Conservation (phyloP, 2,888 invertebrate species). For the Campopleginae sp. region DNA sequence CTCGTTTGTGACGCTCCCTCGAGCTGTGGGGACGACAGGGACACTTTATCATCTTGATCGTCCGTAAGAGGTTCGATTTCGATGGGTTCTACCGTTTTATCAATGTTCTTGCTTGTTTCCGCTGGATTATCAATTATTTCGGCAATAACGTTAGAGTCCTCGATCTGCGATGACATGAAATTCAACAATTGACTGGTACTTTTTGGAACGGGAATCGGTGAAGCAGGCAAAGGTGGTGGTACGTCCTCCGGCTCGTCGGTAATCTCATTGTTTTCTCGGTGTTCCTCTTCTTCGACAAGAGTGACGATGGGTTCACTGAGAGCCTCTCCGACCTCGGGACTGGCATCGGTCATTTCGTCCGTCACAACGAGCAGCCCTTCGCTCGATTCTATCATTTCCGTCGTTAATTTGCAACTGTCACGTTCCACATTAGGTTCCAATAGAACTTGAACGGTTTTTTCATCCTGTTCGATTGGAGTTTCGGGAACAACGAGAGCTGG, state of each 20-base stretch:
- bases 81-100: constrained; percentile 20
- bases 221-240: constrained; percentile 74
- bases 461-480: constrained; percentile 61
- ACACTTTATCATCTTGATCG: constrained; percentile 37
- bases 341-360: constrained; percentile 31
- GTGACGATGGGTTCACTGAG: constrained; percentile 49
- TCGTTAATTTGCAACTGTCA: constrained; percentile 6
- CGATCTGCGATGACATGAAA: constrained; percentile 70
- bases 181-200: constrained; percentile 66
- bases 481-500: constrained; percentile 73
- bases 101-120: constrained; percentile 25
- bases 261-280: constrained; percentile 14
- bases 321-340: constrained; percentile 41
- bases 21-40: constrained; percentile 17
- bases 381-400: constrained; percentile 37
- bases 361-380: constrained; percentile 10
- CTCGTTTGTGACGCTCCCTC: constrained; percentile 20
- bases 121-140: constrained; percentile 68
- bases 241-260: constrained; percentile 70
- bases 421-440: constrained; percentile 46
- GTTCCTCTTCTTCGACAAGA: background rate
- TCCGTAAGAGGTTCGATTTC: background rate
- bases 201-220: constrained; percentile 74
- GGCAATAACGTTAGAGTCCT: constrained; percentile 64
- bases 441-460: constrained; percentile 57